These are phyloP conservation scores for Trematocara macrostoma DNA, from an alignment of 2,113 vertebrate species.

Conservation along the genomic window DNA sequence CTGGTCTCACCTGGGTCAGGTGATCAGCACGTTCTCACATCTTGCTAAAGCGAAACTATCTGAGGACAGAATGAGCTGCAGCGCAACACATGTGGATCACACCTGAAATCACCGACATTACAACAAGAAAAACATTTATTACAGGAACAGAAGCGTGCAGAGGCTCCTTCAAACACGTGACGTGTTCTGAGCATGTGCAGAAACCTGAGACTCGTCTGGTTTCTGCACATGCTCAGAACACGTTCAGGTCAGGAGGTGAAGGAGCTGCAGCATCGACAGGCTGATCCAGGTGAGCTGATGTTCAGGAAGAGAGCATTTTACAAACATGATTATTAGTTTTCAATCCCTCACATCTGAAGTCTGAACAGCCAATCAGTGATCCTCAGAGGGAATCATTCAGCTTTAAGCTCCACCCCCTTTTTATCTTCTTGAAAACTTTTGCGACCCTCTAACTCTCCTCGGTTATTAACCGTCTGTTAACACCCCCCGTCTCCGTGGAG, in stretches of 20 bases:
- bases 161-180: neutral
- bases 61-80: neutral
- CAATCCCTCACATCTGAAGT: neutral
- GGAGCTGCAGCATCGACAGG: neutral
- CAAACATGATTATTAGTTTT: accelerated
- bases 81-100: neutral
- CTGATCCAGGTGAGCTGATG: neutral
- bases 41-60: neutral
- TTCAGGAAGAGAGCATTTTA: neutral
- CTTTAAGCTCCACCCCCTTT: neutral
- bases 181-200: neutral
- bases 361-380: neutral
- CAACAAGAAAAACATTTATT: neutral
- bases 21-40: neutral
- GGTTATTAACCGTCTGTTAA: neutral
- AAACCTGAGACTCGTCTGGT: neutral
- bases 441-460: accelerated
- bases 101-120: neutral
- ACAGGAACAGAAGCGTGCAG: neutral
- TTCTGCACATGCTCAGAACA: neutral
- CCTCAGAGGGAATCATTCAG: neutral
- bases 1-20: neutral
- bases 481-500: neutral
- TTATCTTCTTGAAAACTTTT: neutral
- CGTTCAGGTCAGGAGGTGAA: neutral